phyloP scores from a whole-genome alignment of 2,797 vertebrate genomes.

The Alouatta caraya region DNA sequence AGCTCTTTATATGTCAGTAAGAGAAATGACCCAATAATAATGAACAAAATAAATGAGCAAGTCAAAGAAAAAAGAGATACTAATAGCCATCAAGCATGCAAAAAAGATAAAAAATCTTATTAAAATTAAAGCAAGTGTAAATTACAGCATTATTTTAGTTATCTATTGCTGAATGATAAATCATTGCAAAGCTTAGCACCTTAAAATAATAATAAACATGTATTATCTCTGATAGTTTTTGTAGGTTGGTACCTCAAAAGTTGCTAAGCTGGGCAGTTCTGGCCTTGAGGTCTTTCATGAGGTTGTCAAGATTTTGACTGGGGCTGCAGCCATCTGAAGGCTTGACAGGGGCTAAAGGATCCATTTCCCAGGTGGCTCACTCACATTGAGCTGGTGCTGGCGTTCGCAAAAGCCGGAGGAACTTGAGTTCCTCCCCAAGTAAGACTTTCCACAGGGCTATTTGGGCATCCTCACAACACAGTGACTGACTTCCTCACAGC shows the following conservation, averaged over 20 bases:
- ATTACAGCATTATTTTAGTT: neutral
- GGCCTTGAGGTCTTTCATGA: neutral
- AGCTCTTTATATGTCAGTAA: neutral
- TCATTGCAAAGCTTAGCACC: neutral
- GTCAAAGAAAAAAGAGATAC: neutral
- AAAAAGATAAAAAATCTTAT: neutral
- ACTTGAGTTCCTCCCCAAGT: neutral
- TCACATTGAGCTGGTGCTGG: neutral
- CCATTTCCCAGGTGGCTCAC: neutral
- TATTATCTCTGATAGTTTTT: neutral
- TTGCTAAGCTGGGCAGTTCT: neutral
- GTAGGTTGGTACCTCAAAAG: neutral
- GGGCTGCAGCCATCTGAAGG: neutral
- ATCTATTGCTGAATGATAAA: neutral
- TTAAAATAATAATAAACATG: neutral
- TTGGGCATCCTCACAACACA: neutral
- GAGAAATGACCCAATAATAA: neutral
- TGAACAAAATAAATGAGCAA: neutral
- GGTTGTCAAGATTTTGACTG: neutral
- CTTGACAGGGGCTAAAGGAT: neutral
- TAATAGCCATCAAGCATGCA: neutral
- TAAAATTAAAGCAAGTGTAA: neutral
- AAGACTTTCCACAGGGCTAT: neutral
- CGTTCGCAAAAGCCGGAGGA: neutral
- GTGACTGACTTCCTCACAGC: neutral